A percentile compares a stretch with the other conserved stretches of the same genome.
phyloP scores from a whole-genome alignment of 2,113 vertebrate species.

The Platycercus adscitus region DNA sequence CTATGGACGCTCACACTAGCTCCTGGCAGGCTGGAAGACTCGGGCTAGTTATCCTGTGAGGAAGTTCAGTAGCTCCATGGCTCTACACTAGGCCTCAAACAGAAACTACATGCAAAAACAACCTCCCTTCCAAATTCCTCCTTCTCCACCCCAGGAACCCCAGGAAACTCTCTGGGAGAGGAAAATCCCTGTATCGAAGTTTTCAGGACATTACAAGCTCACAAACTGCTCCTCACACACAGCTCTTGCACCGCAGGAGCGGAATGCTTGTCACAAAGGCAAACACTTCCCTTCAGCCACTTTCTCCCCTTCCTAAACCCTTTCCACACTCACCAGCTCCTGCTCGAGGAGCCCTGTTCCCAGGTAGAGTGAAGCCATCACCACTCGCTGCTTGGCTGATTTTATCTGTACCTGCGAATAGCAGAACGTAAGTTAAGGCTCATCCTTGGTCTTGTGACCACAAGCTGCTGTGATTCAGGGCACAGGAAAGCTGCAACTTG shows the following conservation, averaged over 20 bases:
- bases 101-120: accelerated
- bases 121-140: neutral
- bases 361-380: conserved; percentile 95
- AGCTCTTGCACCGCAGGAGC: neutral
- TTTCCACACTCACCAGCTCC: conserved; percentile 86
- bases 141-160: neutral
- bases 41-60: neutral
- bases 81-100: neutral
- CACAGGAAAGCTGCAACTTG: neutral
- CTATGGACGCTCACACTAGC: neutral
- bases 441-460: neutral
- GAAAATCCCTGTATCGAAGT: neutral
- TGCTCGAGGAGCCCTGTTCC: conserved; percentile 92
- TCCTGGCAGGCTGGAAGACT: neutral
- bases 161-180: neutral
- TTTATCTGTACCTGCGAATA: conserved; percentile 83
- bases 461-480: neutral
- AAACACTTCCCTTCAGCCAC: neutral
- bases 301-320: neutral
- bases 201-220: neutral
- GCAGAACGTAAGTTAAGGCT: neutral
- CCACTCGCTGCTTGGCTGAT: conserved; percentile 87
- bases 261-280: neutral
- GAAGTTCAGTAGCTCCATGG: neutral
- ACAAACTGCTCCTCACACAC: neutral